Base-by-base conservation (phyloP, 2,888 invertebrate species). In the Biston stratarius region DNA sequence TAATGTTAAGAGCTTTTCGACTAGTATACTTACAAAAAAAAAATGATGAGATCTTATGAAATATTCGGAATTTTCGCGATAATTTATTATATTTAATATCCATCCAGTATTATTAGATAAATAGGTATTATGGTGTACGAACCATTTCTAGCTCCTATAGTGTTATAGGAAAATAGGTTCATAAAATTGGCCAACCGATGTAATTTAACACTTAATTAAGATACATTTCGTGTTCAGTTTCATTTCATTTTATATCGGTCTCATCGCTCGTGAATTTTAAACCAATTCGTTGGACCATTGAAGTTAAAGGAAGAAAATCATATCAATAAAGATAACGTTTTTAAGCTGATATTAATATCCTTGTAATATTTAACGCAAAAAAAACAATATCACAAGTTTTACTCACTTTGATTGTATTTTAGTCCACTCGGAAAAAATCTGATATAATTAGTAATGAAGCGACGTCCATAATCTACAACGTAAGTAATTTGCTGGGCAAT, bases 91-190 rank as follows among this genome's bases (percentile, higher is more conserved):
- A 90, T 87, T 87, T 88, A 91, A 89, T 91, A 84, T 92, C 91
- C 92, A 92, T 93, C 92, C 93, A 93, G 91, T 93, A 92, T 93
- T 91, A 91, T 92, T 92, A 92, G 91, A 91, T 86, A 84, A 86
- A 89, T 91, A 91, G 87, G 84, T 90, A 73, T 90, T 88, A 88
- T 85, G 84, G 84, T 82, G 81, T 74, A 73, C 65, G 75, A 75
- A 80, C 84, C 86, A 86, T 88, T 86, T 88, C 81, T 90, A 90
- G 87, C 83, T 90, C 86, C 87, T 89, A 86, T 88, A 87, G 86
- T 77, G 78, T 82, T 73, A 83, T 86, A 86, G 86, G 86, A 85
- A 84, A 75, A 84, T 87, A 86, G 80, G 84, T 87, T 86, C 82
- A 85, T 75, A 53, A 80, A 77, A 85, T 86, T 86, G 86, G 87